phyloP scores from a whole-genome alignment of 1,140 invertebrate genomes.

The Trialeurodes vaporariorum region DNA sequence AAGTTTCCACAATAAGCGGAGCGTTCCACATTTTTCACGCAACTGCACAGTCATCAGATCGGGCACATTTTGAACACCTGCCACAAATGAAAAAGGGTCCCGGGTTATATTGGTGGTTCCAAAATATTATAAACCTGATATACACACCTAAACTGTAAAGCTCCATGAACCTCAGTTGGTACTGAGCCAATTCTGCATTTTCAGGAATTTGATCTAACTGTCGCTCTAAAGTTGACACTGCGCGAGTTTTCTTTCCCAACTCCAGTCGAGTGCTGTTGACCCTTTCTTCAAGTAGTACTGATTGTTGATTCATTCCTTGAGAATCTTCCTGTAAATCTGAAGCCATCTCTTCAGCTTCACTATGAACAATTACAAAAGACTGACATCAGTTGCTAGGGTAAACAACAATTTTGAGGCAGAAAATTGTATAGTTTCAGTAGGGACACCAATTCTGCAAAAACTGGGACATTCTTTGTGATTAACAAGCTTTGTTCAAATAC shows the following conservation, averaged over 20 bases:
- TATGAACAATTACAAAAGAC: constrained; percentile 22
- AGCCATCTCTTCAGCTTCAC: constrained; percentile 36
- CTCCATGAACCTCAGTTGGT: constrained; percentile 89
- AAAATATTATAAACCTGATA: too few relatives aligned
- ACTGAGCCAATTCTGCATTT: constrained; percentile 83
- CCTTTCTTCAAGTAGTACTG: constrained; percentile 46
- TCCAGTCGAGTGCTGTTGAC: constrained; percentile 45
- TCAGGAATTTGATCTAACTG: constrained; percentile 85
- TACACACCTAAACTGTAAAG: constrained; percentile 95
- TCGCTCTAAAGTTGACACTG: constrained; percentile 60
- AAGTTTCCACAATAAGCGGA: too few relatives aligned
- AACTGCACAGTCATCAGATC: too few relatives aligned
- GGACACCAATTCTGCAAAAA: too few relatives aligned
- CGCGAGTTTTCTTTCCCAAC: constrained; percentile 68
- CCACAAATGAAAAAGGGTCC: too few relatives aligned
- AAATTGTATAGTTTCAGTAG: too few relatives aligned
- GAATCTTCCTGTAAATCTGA: constrained; percentile 27
- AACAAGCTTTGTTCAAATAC: too few relatives aligned
- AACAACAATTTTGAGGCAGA: too few relatives aligned
- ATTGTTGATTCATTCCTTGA: constrained; percentile 35
- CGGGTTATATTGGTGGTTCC: too few relatives aligned
- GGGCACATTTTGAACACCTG: too few relatives aligned
- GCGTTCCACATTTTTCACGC: too few relatives aligned
- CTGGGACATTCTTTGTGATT: too few relatives aligned
- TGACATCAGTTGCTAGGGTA: constrained; percentile 1